Evolutionary conservation across 2,888 invertebrate species (phyloP).

Genomic region (Cloeon dipterum): DNA sequence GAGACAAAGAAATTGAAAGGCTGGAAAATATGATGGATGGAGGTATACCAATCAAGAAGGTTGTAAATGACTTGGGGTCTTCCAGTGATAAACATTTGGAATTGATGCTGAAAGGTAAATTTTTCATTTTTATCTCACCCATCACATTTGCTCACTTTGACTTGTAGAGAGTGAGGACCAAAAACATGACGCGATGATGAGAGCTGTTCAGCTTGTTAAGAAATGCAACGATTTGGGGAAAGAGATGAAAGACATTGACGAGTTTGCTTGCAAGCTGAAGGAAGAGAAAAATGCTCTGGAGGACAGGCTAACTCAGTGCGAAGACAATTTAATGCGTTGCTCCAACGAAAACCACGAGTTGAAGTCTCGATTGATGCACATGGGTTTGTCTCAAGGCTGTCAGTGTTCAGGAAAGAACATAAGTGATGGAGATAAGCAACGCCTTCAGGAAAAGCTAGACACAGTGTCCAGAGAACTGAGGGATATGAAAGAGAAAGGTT

Average conservation of each 20-base stretch:
- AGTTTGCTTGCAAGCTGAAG: constrained; percentile 49
- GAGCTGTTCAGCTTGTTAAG: constrained; percentile 48
- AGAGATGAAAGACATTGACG: constrained; percentile 47
- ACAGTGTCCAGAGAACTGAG: not conserved
- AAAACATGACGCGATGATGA: constrained; percentile 60
- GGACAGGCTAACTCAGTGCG: constrained; percentile 11
- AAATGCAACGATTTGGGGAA: constrained; percentile 44
- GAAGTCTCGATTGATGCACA: not conserved
- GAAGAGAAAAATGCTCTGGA: constrained; percentile 23
- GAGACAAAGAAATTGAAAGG: constrained; percentile 47
- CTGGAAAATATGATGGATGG: constrained; percentile 44
- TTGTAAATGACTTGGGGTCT: constrained; percentile 31
- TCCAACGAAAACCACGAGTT: too few species aligned
- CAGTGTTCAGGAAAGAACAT: not conserved
- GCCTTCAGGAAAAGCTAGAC: not conserved
- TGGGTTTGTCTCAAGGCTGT: not conserved
- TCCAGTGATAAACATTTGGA: constrained; percentile 11
- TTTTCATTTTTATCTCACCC: not conserved
- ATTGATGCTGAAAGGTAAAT: not conserved
- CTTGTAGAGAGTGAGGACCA: constrained; percentile 29
- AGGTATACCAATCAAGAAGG: constrained; percentile 36
- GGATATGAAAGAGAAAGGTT: not conserved
- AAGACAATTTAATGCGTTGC: constrained; percentile 23
- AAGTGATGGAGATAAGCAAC: not conserved
- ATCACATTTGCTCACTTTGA: not conserved